Base-by-base conservation (phyloP, 1,140 invertebrate species). In the Brachionus rotundiformis region DNA sequence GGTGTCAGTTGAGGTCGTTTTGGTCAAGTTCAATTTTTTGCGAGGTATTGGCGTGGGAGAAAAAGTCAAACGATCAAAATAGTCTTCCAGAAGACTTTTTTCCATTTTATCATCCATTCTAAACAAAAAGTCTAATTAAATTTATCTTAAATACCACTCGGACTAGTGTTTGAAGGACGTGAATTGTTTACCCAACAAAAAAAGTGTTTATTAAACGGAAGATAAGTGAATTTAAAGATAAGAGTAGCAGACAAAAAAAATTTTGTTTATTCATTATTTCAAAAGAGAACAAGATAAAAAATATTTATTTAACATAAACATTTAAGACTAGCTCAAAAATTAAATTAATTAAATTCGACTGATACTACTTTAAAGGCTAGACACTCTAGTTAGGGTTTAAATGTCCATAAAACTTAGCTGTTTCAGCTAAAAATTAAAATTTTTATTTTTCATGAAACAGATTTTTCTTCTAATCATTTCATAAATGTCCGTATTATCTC, bases 331-430 rank as follows among this genome's bases (percentile, higher is more conserved):
- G 61, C 25, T 13, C 10, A 11, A 29, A 29, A 27, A 16, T 23
- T 59, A 71, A 71, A 71, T 71, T 36, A 71, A 36, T 71, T 36
- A 71, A 71, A 71, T 36, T 71, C 65, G 16, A 71, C 65, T 71
- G 65, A 71, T 71, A 71, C 65, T 7, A 36, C n/a, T n/a, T 36
- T 36, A 4, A 71, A 33, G 65, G 16, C 33, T 71, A 36, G 65
- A 71, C 61, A 63, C 29, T 63, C 25, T 29, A 63, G 29, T 29
- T 63, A 63, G 47, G 4, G 6, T 54, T 54, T 54, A 54, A 54
- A 54, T 54, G 29, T 63, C 61, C 61, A 63, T 63, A 29, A 63
- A 63, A 63, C 16, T 63, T 63, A 29, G 61, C 61, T 63, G 61
- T 63, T 63, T 63, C 61, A 63, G 23, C n/a, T 54, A 54, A 7